phyloP scores from a whole-genome alignment of 2,888 invertebrate genomes.

The Drosophila mimetica region DNA sequence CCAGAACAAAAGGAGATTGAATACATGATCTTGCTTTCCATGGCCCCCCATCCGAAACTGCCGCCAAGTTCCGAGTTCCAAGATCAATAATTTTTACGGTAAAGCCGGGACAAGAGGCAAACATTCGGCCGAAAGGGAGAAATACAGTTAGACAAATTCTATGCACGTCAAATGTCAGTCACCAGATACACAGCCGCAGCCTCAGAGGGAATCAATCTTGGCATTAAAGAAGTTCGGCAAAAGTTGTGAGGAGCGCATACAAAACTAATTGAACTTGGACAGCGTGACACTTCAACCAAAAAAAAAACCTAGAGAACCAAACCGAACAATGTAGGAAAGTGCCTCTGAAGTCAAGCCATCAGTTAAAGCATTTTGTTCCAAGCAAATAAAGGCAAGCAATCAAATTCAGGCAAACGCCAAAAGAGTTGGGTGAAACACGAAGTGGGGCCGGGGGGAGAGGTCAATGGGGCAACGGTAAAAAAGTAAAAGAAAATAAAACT shows the following conservation, averaged over 20 bases:
- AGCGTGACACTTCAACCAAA: conserved; percentile 79
- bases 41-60: conserved; percentile 2
- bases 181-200: conserved; percentile 49
- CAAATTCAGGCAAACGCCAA: conserved; percentile 72
- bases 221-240: conserved; percentile 66
- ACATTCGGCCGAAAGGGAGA: conserved; percentile 58
- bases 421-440: conserved; percentile 49
- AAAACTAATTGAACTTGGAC: conserved; percentile 81
- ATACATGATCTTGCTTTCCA: conserved; percentile 8
- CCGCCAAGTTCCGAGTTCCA: conserved; percentile 18
- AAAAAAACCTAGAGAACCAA: conserved; percentile 22
- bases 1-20: conserved; percentile 18
- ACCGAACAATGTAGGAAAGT: conserved; percentile 41
- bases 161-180: conserved; percentile 80
- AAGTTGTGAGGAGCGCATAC: conserved; percentile 68
- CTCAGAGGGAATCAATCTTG: conserved; percentile 72
- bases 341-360: conserved; percentile 41
- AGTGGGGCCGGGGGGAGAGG: conserved; percentile 25
- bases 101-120: conserved; percentile 39
- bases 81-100: conserved; percentile 34
- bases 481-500: conserved; percentile 42
- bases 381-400: conserved; percentile 75
- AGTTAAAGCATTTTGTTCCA: conserved; percentile 67
- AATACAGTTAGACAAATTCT: conserved; percentile 79
- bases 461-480: conserved; percentile 53